phyloP scores from a whole-genome alignment of 2,888 invertebrate genomes.

The Tenodera sinensis region DNA sequence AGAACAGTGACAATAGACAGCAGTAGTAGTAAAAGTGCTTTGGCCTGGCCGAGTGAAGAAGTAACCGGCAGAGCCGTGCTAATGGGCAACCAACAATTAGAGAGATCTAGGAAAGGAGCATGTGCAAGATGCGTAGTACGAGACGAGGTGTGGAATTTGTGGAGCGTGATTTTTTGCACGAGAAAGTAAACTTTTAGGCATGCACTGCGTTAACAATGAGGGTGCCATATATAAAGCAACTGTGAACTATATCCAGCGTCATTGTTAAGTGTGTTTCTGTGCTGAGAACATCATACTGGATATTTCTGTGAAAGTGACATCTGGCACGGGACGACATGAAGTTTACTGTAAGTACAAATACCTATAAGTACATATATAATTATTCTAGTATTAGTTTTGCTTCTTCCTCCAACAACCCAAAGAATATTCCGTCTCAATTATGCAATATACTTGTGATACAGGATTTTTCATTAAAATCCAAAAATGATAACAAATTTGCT shows the following conservation, averaged over 20 bases:
- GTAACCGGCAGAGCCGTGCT: neutral
- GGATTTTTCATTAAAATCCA: too few relatives aligned
- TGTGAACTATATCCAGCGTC: neutral
- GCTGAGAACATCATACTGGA: neutral
- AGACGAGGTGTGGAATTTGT: neutral
- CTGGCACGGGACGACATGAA: neutral
- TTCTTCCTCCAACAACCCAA: too few relatives aligned
- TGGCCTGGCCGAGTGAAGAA: neutral
- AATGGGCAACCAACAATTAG: neutral
- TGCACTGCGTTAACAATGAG: neutral
- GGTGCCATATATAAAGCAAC: conserved; percentile 3
- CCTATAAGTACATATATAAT: neutral
- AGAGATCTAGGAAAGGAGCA: neutral
- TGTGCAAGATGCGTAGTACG: neutral
- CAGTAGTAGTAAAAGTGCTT: too few relatives aligned
- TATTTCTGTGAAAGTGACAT: neutral
- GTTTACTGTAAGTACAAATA: neutral
- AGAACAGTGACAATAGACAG: too few relatives aligned
- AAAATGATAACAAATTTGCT: too few relatives aligned
- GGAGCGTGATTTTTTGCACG: conserved; percentile 11
- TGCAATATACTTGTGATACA: too few relatives aligned
- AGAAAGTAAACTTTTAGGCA: neutral
- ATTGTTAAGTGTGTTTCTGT: neutral
- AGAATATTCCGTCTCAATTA: too few relatives aligned
- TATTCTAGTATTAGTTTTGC: neutral